Percentiles rank a stretch among this genome's conserved stretches.
phyloP scores from a whole-genome alignment of 2,797 vertebrate genomes.

The Manis pentadactyla region DNA sequence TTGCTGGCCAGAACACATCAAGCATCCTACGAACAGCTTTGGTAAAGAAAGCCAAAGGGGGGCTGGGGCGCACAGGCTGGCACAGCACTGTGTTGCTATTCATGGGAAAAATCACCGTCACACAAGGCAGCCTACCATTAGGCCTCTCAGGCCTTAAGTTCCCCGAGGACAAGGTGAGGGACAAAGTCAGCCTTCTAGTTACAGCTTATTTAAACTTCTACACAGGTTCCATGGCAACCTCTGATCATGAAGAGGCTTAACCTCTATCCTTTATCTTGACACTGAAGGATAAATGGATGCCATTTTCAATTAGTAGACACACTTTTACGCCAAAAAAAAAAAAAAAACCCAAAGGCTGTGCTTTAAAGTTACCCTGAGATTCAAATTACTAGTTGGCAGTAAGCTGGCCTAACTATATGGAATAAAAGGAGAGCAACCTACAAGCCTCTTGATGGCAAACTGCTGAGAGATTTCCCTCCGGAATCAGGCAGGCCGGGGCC shows the following conservation, averaged over 20 bases:
- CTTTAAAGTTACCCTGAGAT: not conserved
- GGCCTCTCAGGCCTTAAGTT: not conserved
- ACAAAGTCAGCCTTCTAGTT: not conserved
- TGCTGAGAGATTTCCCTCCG: not conserved
- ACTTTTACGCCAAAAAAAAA: not conserved
- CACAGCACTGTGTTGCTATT: not conserved
- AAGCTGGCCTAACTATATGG: not conserved
- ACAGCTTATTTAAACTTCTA: not conserved
- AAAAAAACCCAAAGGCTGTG: not conserved
- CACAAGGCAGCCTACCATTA: not conserved
- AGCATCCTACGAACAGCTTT: not conserved
- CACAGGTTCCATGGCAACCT: not conserved
- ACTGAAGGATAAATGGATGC: not conserved
- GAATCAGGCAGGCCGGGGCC: not conserved
- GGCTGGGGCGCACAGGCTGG: not conserved
- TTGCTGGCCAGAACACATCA: not conserved
- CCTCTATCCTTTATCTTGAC: not conserved
- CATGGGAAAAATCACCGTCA: not conserved
- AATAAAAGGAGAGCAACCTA: not conserved
- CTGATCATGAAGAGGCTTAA: not conserved
- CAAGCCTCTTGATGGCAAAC: not conserved
- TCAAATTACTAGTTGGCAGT: not conserved
- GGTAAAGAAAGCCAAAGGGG: not conserved
- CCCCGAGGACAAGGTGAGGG: not conserved
- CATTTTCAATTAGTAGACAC: not conserved